Base-by-base conservation (phyloP, 2,888 invertebrate genomes). In the Neoascia interrupta region DNA sequence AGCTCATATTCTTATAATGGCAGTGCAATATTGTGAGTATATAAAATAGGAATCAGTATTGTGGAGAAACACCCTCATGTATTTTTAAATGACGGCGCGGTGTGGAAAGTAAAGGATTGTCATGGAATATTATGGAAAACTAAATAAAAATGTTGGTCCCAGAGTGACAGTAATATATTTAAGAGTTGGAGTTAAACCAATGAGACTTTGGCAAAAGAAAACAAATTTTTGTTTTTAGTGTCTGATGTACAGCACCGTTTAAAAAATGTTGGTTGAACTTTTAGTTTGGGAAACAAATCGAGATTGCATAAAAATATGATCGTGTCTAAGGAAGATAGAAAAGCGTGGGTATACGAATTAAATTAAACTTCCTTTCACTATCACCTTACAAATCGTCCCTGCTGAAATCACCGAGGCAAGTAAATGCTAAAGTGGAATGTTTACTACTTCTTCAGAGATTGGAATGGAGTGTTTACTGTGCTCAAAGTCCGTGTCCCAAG, bases 41-140 rank as follows among this genome's bases (percentile, higher is more conserved):
- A 49, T 39, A 61, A 70, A 75, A 76, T 76, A 76, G 76, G 76
- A 76, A 76, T 76, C 76, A 70, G 76, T 64, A 58, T 70, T 60
- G 39, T 66, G 70, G 70, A 70, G 58, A 66, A 21, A 54, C 64
- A 60, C 70, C 64, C 66, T 66, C 51, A 66, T 66, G 45, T 54
- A 34, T 39, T 3, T 0, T 13, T 56, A 28, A 28, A 16, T 16
- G n/a, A 16, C 4, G 26, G 8, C n/a, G 41, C 16, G 18, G 5
- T n/a, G 5, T 28, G 6, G 16, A 47, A 2, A 37, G 5, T 19
- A 31, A n/a, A 21, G 23, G 26, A 8, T 53, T 5, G 8, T 21
- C 19, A 23, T 1, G 23, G 3, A 21, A n/a, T 26, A 19, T 49
- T 16, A 18, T 11, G 8, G 13, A 2, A 45, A 5, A 21, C 11